A percentile compares a stretch with the other conserved stretches of the same genome.
Evolutionary conservation across 2,797 vertebrate species (phyloP).

Genomic region (Orientallactaga sibirica): DNA sequence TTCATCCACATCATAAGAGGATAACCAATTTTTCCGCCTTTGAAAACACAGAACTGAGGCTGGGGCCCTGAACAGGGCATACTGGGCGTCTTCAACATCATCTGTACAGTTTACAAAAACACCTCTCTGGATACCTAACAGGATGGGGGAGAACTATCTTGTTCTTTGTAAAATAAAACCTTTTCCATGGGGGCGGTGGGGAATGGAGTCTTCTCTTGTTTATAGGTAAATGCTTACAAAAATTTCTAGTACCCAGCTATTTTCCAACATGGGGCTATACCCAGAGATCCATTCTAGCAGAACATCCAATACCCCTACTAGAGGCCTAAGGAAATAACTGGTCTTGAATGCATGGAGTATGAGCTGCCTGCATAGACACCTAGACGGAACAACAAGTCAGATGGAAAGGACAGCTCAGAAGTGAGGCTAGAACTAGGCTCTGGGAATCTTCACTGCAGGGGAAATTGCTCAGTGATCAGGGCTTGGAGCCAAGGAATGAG

Average conservation of each 20-base stretch:
- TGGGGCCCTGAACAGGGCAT: background rate
- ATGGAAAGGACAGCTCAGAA: background rate
- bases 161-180: background rate
- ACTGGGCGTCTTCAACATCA: background rate
- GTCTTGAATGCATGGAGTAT: background rate
- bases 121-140: slow-evolving; percentile 3
- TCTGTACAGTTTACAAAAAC: background rate
- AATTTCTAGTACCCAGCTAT: background rate
- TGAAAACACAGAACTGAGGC: background rate
- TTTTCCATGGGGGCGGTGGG: background rate
- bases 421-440: background rate
- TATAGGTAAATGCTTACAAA: slow-evolving; percentile 43
- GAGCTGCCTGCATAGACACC: background rate
- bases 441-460: background rate
- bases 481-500: background rate
- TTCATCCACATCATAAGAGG: background rate
- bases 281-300: background rate
- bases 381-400: background rate
- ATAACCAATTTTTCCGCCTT: background rate
- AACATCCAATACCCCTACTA: background rate
- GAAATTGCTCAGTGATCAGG: background rate
- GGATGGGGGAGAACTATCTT: background rate
- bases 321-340: background rate
- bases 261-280: background rate
- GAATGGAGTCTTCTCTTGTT: background rate